Evolutionary conservation across 2,113 vertebrate species (phyloP), one percentile per base, ranked within the genome.

Genomic region (Pseudolaguvia tuberculata): DNA sequence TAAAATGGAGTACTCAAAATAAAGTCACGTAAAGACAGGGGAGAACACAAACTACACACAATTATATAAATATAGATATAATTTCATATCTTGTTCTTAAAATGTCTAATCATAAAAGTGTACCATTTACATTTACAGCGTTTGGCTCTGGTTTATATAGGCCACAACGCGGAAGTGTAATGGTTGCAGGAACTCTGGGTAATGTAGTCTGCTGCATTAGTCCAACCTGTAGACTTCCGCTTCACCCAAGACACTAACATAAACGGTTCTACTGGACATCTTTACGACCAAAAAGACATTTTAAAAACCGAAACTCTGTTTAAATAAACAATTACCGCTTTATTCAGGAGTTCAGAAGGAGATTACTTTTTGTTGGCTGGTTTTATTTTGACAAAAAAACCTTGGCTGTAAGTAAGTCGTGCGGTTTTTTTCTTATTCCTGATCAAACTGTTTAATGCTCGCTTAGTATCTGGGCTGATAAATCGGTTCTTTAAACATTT

Each of bases 341-440:
- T 6, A 14, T 18, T 6, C 3, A 35, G 31, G 6, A 23, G 68
- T 25, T 18, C 15, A 21, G 4, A 27, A 27, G 39, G 4, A 5
- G 39, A 42, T 23, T 23, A 9, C 0, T 47, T 48, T 1, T 18
- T 45, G 3, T 62, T 42, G 39, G 39, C 39, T 5, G 10, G 18
- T 35, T 62, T 39, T 65, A 25, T 47, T 63, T 45, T 17, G 21
- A 71, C 68, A 70, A 56, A 70, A 51, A 18, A 57, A 71, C 14
- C 5, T 14, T 10, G 31, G 52, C 5, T 35, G 51, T 1, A 1
- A 45, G 68, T 42, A 7, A 18, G 11, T 0, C 29, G 10, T 9
- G 27, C 5, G 13, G 29, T 12, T 66, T 2, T 18, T 23, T 66
- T 15, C 14, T 15, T 27, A 10, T 9, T 7, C 8, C 23, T 2